Conservation (phyloP, 2,113 vertebrate species). For the Hydrolagus affinis region DNA sequence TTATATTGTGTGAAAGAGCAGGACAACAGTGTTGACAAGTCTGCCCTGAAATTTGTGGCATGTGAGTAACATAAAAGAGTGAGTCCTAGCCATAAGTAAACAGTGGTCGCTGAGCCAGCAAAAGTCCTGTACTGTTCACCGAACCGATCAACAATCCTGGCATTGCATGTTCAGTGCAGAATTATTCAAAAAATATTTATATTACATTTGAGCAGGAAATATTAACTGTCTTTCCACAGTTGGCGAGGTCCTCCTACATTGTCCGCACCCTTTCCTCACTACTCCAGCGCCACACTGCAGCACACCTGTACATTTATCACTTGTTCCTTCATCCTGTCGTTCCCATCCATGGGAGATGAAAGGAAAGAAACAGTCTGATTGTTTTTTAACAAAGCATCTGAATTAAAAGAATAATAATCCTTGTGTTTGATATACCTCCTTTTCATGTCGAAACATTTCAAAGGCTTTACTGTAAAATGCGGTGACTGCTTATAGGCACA, state of each 20-base stretch:
- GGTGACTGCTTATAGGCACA: too few species aligned
- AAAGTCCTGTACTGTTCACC: not conserved
- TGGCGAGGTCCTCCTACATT: not conserved
- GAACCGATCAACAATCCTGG: not conserved
- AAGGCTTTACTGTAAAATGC: too few species aligned
- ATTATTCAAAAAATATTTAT: not conserved
- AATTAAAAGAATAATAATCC: too few species aligned
- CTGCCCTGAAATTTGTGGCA: not conserved
- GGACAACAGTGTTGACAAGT: not conserved
- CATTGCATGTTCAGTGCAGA: not conserved
- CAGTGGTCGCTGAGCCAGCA: too few species aligned
- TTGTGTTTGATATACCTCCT: too few species aligned
- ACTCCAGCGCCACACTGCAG: not conserved
- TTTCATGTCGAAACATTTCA: too few species aligned
- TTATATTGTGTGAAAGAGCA: not conserved
- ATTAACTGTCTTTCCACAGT: not conserved
- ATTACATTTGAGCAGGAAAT: slow-evolving; percentile 9
- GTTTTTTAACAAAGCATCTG: too few species aligned
- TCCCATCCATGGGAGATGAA: not conserved
- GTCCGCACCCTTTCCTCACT: not conserved
- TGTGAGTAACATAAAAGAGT: not conserved
- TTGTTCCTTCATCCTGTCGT: slow-evolving; percentile 1
- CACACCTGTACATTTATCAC: slow-evolving; percentile 16
- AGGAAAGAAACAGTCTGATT: too few species aligned
- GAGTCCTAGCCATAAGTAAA: not conserved